phyloP scores from a whole-genome alignment of 1,140 invertebrate species.

The Caenorhabditis elegans region DNA sequence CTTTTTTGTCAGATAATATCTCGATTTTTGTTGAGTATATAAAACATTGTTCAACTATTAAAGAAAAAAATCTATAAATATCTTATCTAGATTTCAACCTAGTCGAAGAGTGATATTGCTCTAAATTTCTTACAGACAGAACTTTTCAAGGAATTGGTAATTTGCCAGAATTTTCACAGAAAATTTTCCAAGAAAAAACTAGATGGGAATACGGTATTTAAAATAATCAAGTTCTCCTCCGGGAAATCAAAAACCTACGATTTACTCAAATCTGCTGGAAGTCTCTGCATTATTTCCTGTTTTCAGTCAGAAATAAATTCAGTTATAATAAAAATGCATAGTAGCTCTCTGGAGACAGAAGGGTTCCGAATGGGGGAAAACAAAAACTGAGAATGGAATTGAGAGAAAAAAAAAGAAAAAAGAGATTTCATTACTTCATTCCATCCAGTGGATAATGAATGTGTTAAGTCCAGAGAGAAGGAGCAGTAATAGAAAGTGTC shows the following conservation, averaged over 20 bases:
- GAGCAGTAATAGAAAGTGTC: not conserved
- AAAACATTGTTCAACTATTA: too few species aligned
- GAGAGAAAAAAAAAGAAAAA: not conserved
- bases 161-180: too few species aligned
- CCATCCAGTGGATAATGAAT: constrained; percentile 12
- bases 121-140: too few species aligned
- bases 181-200: too few species aligned
- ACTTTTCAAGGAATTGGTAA: too few species aligned
- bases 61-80: too few species aligned
- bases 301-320: not conserved
- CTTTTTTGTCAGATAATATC: too few species aligned
- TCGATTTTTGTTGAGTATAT: too few species aligned
- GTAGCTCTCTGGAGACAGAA: not conserved
- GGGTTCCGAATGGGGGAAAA: not conserved
- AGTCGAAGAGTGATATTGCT: too few species aligned
- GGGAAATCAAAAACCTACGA: not conserved
- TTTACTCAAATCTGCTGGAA: not conserved
- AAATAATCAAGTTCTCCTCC: too few species aligned
- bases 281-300: not conserved
- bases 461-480: not conserved
- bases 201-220: too few species aligned
- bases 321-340: not conserved
- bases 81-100: too few species aligned
- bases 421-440: constrained; percentile 16
- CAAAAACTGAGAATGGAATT: not conserved